Percentiles rank a stretch among this genome's conserved stretches.
Evolutionary conservation across 2,888 invertebrate genomes (phyloP).

Genomic region (Apotomis turbidana): DNA sequence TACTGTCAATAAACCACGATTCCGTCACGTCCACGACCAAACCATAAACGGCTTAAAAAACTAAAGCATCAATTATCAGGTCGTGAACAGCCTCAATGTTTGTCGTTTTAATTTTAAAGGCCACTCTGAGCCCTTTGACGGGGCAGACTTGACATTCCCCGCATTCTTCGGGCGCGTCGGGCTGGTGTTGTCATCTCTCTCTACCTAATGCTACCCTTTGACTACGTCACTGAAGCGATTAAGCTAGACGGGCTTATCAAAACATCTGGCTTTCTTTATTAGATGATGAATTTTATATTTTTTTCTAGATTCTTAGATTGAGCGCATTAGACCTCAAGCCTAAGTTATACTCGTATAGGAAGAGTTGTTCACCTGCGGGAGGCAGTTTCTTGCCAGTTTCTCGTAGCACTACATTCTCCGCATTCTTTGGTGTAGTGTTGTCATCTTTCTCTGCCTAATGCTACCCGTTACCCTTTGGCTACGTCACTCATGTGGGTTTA

Average conservation of each 20-base stretch:
- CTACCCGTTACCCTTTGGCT: conserved; percentile 24
- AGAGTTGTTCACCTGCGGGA: too few species aligned
- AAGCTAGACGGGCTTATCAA: conserved; percentile 39
- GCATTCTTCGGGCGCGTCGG: conserved; percentile 70
- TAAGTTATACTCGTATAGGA: too few species aligned
- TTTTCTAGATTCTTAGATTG: neutral
- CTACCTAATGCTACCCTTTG: conserved; percentile 49
- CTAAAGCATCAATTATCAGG: conserved; percentile 68
- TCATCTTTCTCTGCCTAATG: conserved; percentile 48
- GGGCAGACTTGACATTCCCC: conserved; percentile 72
- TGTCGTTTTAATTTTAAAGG: conserved; percentile 79
- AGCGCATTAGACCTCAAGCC: neutral
- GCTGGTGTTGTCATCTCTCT: conserved; percentile 52
- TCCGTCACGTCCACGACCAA: conserved; percentile 23
- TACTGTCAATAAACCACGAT: conserved; percentile 26
- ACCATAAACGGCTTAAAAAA: conserved; percentile 46
- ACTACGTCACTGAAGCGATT: conserved; percentile 8
- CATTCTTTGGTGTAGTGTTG: too few species aligned
- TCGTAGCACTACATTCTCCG: too few species aligned
- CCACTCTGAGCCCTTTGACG: conserved; percentile 74
- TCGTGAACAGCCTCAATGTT: conserved; percentile 63
- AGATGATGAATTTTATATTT: too few species aligned
- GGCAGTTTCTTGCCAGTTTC: too few species aligned
- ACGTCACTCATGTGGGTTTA: conserved; percentile 42
- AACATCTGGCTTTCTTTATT: neutral